phyloP scores from a whole-genome alignment of 2,888 invertebrate species.

The Agrochola lychnidis region DNA sequence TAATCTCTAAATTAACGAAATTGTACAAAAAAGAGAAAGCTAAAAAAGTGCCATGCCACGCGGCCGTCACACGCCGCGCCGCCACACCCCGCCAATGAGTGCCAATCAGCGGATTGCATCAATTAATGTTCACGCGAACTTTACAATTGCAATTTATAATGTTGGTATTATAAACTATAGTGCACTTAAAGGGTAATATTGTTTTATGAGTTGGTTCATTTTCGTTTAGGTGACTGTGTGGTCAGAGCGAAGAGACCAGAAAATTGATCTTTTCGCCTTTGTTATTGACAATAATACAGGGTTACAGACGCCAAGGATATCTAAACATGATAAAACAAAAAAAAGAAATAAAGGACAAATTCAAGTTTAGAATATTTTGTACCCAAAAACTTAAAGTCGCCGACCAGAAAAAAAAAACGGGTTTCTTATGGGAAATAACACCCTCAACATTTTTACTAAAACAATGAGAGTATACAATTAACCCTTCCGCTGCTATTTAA shows the following conservation, averaged over 20 bases:
- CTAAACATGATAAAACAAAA: too few species aligned
- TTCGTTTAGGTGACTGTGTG: background rate
- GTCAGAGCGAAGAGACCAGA: background rate
- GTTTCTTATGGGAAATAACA: too few species aligned
- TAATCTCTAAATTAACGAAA: constrained; percentile 41
- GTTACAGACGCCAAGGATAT: too few species aligned
- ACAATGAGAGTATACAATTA: too few species aligned
- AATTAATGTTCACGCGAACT: constrained; percentile 68
- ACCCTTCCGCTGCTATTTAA: too few species aligned
- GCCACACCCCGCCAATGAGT: constrained; percentile 53
- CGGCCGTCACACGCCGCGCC: constrained; percentile 54
- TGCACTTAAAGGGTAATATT: constrained; percentile 23
- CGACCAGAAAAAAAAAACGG: too few species aligned
- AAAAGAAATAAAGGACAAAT: too few species aligned
- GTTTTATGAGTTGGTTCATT: constrained; percentile 1
- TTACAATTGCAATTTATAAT: constrained; percentile 51
- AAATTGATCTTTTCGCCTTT: too few species aligned
- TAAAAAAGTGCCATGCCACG: constrained; percentile 39
- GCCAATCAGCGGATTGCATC: constrained; percentile 76
- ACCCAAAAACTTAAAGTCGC: too few species aligned
- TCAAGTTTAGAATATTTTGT: too few species aligned
- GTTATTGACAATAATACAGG: background rate
- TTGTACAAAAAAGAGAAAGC: constrained; percentile 11
- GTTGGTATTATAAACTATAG: constrained; percentile 13
- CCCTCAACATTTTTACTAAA: too few species aligned